These are phyloP conservation scores for Pseudocheirus occidentalis DNA, from an alignment of 2,797 vertebrate genomes.

Conservation along the genomic window DNA sequence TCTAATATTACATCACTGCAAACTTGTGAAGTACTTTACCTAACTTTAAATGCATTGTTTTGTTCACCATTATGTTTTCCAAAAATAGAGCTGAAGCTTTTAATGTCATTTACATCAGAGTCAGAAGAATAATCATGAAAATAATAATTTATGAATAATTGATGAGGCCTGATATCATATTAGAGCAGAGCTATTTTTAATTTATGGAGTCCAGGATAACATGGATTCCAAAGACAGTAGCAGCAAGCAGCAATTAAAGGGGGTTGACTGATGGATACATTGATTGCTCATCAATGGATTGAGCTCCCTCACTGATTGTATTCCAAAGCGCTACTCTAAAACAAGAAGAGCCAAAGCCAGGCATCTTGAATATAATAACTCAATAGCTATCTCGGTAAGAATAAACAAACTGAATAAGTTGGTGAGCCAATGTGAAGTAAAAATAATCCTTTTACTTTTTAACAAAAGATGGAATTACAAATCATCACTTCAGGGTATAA, in stretches of 20 bases:
- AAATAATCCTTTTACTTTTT: background rate
- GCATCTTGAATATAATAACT: constrained; percentile 22
- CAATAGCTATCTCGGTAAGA: background rate
- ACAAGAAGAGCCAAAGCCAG: constrained; percentile 19
- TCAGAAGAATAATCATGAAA: constrained; percentile 82
- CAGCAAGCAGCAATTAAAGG: constrained; percentile 68
- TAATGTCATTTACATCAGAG: constrained; percentile 77
- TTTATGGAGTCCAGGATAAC: constrained; percentile 61
- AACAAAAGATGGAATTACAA: background rate
- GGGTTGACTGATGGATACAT: constrained; percentile 54
- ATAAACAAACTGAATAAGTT: background rate
- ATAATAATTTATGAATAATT: constrained; percentile 85
- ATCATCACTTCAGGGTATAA: background rate
- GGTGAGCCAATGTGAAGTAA: background rate
- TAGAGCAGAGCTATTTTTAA: constrained; percentile 79
- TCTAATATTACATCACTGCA: background rate
- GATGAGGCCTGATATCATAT: constrained; percentile 74
- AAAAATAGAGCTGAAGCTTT: constrained; percentile 76
- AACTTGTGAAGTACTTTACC: constrained; percentile 41
- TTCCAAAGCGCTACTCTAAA: background rate
- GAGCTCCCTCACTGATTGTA: constrained; percentile 9
- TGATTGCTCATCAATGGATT: constrained; percentile 52
- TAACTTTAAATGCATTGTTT: constrained; percentile 60
- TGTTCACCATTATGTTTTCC: constrained; percentile 59
- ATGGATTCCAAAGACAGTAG: constrained; percentile 62